Percentiles rank a stretch among this genome's conserved stretches.
phyloP scores from a whole-genome alignment of 2,797 vertebrate genomes.

The Crenichthys baileyi region DNA sequence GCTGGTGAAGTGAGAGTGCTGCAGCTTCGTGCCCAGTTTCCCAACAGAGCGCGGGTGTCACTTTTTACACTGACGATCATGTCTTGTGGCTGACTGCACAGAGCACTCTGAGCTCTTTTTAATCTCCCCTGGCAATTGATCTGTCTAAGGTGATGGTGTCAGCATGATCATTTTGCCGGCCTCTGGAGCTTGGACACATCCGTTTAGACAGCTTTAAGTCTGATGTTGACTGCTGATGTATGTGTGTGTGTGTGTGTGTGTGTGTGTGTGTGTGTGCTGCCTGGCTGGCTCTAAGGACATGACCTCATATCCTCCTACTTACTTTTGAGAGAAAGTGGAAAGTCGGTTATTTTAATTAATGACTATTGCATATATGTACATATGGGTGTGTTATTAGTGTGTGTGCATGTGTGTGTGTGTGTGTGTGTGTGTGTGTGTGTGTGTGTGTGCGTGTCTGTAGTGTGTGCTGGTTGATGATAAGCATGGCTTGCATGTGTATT shows the following conservation, averaged over 20 bases:
- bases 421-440: no score
- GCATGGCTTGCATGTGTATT: no score
- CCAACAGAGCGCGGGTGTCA: constrained; percentile 30
- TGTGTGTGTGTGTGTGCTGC: constrained; percentile 28
- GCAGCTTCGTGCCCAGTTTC: constrained; percentile 35
- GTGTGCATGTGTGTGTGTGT: no score
- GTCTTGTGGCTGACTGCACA: constrained; percentile 65
- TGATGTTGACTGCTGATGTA: constrained; percentile 13
- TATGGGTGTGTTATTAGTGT: no score
- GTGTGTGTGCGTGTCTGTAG: no score
- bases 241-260: background rate
- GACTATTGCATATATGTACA: constrained; percentile 16
- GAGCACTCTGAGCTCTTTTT: constrained; percentile 52
- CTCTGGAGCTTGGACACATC: constrained; percentile 54
- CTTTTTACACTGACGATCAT: constrained; percentile 57
- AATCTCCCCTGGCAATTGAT: constrained; percentile 56
- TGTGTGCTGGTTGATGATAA: no score
- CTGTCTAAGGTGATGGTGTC: constrained; percentile 77
- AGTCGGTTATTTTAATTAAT: constrained; percentile 31
- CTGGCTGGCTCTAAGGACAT: constrained; percentile 30
- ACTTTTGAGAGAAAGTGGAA: constrained; percentile 2
- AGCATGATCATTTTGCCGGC: constrained; percentile 68
- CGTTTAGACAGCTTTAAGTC: constrained; percentile 61
- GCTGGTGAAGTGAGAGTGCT: constrained; percentile 25
- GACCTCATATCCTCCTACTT: constrained; percentile 32